Base-by-base conservation (phyloP, 2,888 invertebrate genomes). In the Lacanobia wlatinum region DNA sequence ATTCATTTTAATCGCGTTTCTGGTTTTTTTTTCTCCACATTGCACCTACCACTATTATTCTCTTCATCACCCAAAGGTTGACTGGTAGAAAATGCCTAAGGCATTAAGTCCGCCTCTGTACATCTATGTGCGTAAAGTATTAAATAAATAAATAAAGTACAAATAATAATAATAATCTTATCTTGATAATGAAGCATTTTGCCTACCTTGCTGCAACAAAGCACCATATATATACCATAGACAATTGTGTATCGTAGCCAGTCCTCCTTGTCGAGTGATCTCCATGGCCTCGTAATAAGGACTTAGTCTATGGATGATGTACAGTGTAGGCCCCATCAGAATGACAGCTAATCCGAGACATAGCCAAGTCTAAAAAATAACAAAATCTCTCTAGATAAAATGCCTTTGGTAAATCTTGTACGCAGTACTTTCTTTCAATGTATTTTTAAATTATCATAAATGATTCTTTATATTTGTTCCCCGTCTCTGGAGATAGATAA, bases 161-260 rank as follows among this genome's bases (percentile, higher is more conserved):
- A n/a, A n/a, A n/a, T n/a, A n/a, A n/a, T n/a, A n/a, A n/a, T n/a
- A n/a, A n/a, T n/a, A n/a, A n/a, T n/a, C n/a, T n/a, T n/a, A n/a
- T n/a, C n/a, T 55, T 56, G 3, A 55, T 14, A 21, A 16, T 56
- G 21, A 56, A 53, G 4, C 9, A 46, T 38, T 9, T 3, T 21
- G 7, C 63, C 73, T 12, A 98, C 98, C 99, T 97, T 99, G 99
- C 88, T 99, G 99, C 53, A 99, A 95, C 66, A 99, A 94, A 2
- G 99, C 98, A 1, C 99, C 99, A 89, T 98, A 99, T 90, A 98
- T 97, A 89, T 99, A 99, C 98, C 98, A 98, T 53, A 98, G 96
- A 86, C 98, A 98, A 88, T 98, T 98, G 88, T 97, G 97, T 70
- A 97, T 96, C 0, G 97, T 97, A 2, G 96, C 92, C 7, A 96